Percentiles rank a stretch among this genome's conserved stretches.
These are phyloP conservation scores for Oophaga sylvatica DNA, from an alignment of 2,797 vertebrate genomes.

Conservation along the genomic window DNA sequence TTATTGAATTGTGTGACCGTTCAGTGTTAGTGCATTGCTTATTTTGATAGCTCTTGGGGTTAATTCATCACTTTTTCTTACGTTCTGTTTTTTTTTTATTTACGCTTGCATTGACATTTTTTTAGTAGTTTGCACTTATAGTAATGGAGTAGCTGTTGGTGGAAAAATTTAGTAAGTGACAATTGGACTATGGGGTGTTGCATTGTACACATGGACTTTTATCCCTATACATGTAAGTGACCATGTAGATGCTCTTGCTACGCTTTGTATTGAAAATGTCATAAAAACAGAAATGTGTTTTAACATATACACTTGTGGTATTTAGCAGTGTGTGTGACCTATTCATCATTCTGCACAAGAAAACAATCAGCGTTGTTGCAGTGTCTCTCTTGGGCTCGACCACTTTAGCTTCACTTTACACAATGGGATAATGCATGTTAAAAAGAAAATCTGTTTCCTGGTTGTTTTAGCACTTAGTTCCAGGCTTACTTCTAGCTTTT, in stretches of 20 bases:
- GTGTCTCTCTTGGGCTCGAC: not conserved
- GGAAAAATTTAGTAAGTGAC: constrained; percentile 6
- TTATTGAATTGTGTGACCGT: constrained; percentile 90
- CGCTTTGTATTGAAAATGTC: not conserved
- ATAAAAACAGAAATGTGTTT: not conserved
- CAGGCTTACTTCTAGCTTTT: not conserved
- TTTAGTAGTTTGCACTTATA: constrained; percentile 17
- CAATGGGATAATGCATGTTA: constrained; percentile 13
- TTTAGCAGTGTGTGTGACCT: not conserved
- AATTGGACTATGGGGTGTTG: constrained; percentile 29
- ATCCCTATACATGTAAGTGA: constrained; percentile 3
- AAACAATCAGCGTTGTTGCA: not conserved
- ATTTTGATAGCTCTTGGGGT: constrained; percentile 80
- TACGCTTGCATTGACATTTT: constrained; percentile 14
- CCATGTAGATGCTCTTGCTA: constrained; percentile 10
- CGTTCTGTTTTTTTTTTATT: not conserved
- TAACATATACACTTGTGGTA: constrained; percentile 17
- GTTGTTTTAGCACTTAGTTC: not conserved
- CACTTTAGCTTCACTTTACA: not conserved
- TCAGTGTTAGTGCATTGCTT: constrained; percentile 95
- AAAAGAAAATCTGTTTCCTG: not conserved
- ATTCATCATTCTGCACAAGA: not conserved
- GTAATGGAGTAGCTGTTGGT: constrained; percentile 22
- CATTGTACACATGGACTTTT: constrained; percentile 6
- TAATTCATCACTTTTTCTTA: constrained; percentile 23